These are phyloP conservation scores for Ctenochaetus hawaiiensis DNA, from an alignment of 2,797 vertebrate genomes.

Conservation along the genomic window DNA sequence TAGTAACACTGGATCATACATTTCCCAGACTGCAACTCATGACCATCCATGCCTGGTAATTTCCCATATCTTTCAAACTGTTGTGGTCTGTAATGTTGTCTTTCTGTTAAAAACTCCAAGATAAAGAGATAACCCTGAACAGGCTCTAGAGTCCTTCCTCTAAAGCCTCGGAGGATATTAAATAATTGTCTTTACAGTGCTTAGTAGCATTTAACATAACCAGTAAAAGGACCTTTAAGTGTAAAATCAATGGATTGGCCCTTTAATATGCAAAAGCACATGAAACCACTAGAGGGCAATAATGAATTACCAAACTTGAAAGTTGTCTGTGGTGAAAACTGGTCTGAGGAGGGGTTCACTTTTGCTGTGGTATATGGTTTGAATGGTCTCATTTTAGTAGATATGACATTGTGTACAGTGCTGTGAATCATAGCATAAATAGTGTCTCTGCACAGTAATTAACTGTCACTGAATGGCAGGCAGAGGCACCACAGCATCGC, in stretches of 20 bases:
- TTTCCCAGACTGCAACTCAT: slow-evolving; percentile 11
- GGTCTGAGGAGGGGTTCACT: neutral
- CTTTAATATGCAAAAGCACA: slow-evolving; percentile 29
- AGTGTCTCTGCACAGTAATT: too few relatives aligned
- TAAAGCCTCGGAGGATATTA: neutral
- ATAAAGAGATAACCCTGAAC: neutral
- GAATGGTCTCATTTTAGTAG: neutral
- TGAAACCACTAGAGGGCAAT: slow-evolving; percentile 72
- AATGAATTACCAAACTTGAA: slow-evolving; percentile 32
- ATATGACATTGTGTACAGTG: neutral
- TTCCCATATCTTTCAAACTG: neutral
- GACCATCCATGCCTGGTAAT: neutral
- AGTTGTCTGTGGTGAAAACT: neutral
- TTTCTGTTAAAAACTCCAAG: neutral
- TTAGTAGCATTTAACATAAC: neutral
- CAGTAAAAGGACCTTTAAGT: neutral
- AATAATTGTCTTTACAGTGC: neutral
- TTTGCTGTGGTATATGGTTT: neutral
- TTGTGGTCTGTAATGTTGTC: neutral
- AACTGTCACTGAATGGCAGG: too few relatives aligned
- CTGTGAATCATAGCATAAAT: too few relatives aligned
- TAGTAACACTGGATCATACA: neutral
- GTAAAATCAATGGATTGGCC: neutral
- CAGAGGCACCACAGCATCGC: too few relatives aligned
- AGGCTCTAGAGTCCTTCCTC: neutral